Conservation (phyloP, 53 echinoderm and acorn worm genomes). For the Echinometra lucunter region DNA sequence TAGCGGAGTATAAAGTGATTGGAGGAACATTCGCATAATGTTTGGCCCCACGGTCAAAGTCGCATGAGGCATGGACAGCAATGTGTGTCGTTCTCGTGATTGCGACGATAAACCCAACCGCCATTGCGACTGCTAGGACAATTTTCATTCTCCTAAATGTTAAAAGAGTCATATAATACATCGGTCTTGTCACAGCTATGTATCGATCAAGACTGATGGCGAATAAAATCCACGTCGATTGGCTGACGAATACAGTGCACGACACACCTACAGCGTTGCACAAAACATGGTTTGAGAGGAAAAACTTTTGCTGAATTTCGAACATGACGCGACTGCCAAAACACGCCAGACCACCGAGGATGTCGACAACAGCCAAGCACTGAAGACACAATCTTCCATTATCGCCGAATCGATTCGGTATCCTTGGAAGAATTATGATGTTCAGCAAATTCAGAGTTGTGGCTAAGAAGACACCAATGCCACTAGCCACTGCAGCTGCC, state of each 20-base stretch:
- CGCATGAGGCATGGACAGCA: constrained; percentile 53
- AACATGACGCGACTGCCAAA: constrained; percentile 67
- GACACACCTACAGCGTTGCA: constrained; percentile 60
- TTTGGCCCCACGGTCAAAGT: constrained; percentile 52
- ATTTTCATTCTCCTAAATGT: background rate
- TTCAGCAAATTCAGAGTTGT: constrained; percentile 48
- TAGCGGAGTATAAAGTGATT: constrained; percentile 36
- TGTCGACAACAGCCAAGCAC: constrained; percentile 61
- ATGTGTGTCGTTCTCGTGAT: constrained; percentile 40
- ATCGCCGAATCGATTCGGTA: constrained; percentile 60
- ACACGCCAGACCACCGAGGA: constrained; percentile 47
- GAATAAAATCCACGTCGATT: constrained; percentile 67
- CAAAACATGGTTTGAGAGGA: background rate
- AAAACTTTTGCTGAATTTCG: constrained; percentile 22
- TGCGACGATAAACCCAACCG: constrained; percentile 38
- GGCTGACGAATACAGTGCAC: constrained; percentile 57
- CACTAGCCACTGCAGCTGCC: constrained; percentile 36
- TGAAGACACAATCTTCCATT: constrained; percentile 66
- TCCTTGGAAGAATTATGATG: constrained; percentile 52
- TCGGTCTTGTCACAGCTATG: constrained; percentile 50
- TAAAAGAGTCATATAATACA: constrained; percentile 47
- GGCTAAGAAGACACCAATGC: constrained; percentile 40
- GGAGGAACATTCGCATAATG: constrained; percentile 26
- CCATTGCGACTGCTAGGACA: constrained; percentile 17
- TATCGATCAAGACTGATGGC: constrained; percentile 64